Evolutionary conservation across 1,140 invertebrate genomes (phyloP).

Genomic region (Bombus sibiricus): DNA sequence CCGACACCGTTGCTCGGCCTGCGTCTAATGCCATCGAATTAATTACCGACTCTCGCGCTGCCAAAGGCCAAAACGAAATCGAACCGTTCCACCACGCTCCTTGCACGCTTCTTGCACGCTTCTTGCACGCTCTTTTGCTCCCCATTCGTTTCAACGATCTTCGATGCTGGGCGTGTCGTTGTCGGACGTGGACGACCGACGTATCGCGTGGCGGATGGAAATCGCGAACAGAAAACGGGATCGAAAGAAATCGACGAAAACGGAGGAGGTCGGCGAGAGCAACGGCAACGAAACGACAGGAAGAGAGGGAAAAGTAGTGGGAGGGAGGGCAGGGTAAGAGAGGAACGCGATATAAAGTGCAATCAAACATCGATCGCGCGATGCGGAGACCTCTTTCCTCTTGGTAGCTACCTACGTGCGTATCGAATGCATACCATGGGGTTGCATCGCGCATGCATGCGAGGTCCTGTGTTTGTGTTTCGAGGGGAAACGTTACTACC

Average conservation of each 20-base stretch:
- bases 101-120: background rate
- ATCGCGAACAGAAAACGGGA: background rate
- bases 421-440: constrained; percentile 72
- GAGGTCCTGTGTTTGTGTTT: constrained; percentile 70
- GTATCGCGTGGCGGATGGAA: background rate
- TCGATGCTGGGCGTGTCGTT: constrained; percentile 7
- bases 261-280: background rate
- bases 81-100: background rate
- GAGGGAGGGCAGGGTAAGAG: constrained; percentile 34
- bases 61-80: too few relatives aligned
- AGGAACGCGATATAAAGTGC: constrained; percentile 66
- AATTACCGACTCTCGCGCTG: constrained; percentile 44
- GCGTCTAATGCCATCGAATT: constrained; percentile 36
- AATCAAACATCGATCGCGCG: constrained; percentile 72
- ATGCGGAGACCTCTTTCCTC: constrained; percentile 69
- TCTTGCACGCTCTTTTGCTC: too few relatives aligned
- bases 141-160: constrained; percentile 11
- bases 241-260: constrained; percentile 14
- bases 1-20: too few relatives aligned
- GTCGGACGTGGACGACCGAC: background rate
- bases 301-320: background rate
- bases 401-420: constrained; percentile 67
- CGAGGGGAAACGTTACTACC: constrained; percentile 68
- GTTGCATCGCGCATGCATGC: constrained; percentile 72
- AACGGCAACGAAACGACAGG: background rate